These are phyloP conservation scores for Drosophila robusta DNA, from an alignment of 2,888 invertebrate genomes.

Conservation along the genomic window DNA sequence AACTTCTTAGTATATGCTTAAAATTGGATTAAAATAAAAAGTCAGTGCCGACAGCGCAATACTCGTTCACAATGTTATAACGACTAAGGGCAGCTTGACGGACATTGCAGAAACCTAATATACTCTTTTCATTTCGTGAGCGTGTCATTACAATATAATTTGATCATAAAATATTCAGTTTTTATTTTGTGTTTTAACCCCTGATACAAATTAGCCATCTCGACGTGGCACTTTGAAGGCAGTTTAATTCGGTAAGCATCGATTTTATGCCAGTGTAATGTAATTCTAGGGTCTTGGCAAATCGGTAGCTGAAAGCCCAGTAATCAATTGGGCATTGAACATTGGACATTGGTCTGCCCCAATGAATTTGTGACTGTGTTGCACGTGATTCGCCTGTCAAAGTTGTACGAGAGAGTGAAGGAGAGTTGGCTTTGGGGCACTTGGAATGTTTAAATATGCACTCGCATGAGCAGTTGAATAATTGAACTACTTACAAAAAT, in stretches of 20 bases:
- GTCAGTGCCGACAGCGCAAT: too few species aligned
- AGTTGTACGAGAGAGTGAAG: neutral
- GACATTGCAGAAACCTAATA: too few species aligned
- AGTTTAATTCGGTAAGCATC: slow-evolving; percentile 46
- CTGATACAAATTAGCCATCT: slow-evolving; percentile 13
- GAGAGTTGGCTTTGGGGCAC: slow-evolving; percentile 14
- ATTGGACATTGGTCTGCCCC: slow-evolving; percentile 13
- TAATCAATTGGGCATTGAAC: slow-evolving; percentile 43
- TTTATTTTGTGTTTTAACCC: slow-evolving; percentile 7
- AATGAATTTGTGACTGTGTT: slow-evolving; percentile 45
- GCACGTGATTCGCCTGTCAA: slow-evolving; percentile 59
- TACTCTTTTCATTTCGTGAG: too few species aligned
- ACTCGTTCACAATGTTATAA: too few species aligned
- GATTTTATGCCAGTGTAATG: slow-evolving; percentile 65
- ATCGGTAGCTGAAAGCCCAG: slow-evolving; percentile 24
- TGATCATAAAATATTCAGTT: slow-evolving; percentile 6
- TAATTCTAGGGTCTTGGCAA: slow-evolving; percentile 12
- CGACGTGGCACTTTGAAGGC: slow-evolving; percentile 2
- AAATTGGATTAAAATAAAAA: too few species aligned
- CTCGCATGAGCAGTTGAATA: slow-evolving; percentile 63
- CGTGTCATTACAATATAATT: neutral
- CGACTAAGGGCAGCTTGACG: too few species aligned
- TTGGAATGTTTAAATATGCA: slow-evolving; percentile 58
- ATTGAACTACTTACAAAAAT: slow-evolving; percentile 51
- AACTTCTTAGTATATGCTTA: too few species aligned